These are phyloP conservation scores for Chrysolina oricalcia DNA, from an alignment of 2,888 invertebrate genomes.

Conservation along the genomic window DNA sequence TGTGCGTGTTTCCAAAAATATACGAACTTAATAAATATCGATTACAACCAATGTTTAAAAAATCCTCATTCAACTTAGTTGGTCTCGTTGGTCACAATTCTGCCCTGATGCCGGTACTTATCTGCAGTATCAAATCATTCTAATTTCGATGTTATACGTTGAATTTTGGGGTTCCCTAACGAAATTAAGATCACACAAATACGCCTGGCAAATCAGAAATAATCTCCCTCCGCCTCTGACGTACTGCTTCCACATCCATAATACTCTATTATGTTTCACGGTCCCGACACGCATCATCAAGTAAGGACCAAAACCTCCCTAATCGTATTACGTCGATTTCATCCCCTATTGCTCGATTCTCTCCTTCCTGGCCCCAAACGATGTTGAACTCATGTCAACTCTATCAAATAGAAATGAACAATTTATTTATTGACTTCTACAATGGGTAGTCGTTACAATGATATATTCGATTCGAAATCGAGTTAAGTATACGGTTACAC, in stretches of 20 bases:
- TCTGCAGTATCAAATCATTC: too few species aligned
- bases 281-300: slow-evolving; percentile 53
- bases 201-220: neutral
- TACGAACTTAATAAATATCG: too few species aligned
- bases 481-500: slow-evolving; percentile 12
- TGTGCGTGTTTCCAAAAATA: too few species aligned
- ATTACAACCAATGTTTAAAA: too few species aligned
- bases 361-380: slow-evolving; percentile 41
- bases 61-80: too few species aligned
- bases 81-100: too few species aligned
- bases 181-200: neutral
- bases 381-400: slow-evolving; percentile 41
- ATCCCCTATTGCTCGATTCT: slow-evolving; percentile 46
- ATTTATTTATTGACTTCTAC: slow-evolving; percentile 29
- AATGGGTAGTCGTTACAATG: slow-evolving; percentile 8
- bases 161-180: too few species aligned
- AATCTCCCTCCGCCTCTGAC: neutral
- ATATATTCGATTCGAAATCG: slow-evolving; percentile 2
- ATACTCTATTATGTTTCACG: slow-evolving; percentile 50
- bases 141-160: too few species aligned
- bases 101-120: too few species aligned
- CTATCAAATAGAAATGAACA: slow-evolving; percentile 44
- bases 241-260: slow-evolving; percentile 17
- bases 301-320: slow-evolving; percentile 52
- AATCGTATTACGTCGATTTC: slow-evolving; percentile 53